phyloP scores from a whole-genome alignment of 2,797 vertebrate genomes.

The Prionace glauca region DNA sequence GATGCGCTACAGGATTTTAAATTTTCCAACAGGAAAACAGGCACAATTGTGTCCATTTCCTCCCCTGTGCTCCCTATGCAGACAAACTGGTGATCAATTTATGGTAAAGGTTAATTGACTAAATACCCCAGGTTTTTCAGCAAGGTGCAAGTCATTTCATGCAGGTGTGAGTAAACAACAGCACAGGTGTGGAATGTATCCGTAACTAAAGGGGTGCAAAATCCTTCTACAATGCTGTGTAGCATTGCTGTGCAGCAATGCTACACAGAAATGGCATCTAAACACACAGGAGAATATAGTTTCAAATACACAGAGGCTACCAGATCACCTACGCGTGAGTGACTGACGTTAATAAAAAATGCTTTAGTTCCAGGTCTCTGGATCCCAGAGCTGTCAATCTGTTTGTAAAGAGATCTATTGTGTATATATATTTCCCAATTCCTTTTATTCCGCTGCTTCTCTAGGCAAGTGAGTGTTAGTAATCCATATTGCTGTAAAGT shows the following conservation, averaged over 20 bases:
- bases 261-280: neutral
- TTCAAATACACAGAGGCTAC: neutral
- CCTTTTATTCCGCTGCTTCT: constrained; percentile 10
- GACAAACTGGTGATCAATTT: neutral
- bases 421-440: constrained; percentile 30
- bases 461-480: neutral
- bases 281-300: neutral
- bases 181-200: neutral
- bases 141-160: neutral
- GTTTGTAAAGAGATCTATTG: constrained; percentile 20
- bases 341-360: neutral
- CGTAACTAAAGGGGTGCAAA: neutral
- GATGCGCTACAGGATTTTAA: neutral
- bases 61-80: no score
- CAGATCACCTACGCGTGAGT: constrained; percentile 6
- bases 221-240: neutral
- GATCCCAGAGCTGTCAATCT: constrained; percentile 32
- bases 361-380: constrained; percentile 16
- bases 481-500: neutral
- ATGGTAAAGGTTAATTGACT: neutral
- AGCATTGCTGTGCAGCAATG: no score
- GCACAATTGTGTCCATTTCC: neutral
- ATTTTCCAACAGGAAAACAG: neutral
- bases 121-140: neutral
- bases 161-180: neutral